Evolutionary conservation across 2,797 vertebrate species (phyloP), one percentile per base, ranked within the genome.

Genomic region (Poecilia velifera): DNA sequence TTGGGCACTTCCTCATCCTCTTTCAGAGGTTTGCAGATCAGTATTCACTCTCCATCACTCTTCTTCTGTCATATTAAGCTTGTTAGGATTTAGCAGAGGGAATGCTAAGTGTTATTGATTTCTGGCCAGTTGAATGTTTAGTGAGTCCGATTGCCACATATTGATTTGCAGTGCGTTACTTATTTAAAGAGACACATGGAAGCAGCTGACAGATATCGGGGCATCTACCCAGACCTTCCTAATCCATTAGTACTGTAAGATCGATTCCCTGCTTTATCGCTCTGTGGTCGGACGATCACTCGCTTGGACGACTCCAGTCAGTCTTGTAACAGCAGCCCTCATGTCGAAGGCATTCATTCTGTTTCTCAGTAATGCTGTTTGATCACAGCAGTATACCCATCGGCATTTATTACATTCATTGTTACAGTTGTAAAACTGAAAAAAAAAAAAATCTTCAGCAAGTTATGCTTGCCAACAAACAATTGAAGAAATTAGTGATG

Each of bases 31-130:
- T n/a, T 74, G 20, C 66, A 10, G 70, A 75, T 73, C 82, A 59
- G 82, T 64, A 76, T 86, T 79, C 73, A 45, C 73, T 59, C 71
- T 80, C 82, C 86, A 84, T 93, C 81, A 79, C 79, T 89, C 88
- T 85, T 82, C 83, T 31, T 84, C 84, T 87, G 86, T 93, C 91
- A 86, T 85, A 85, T 93, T 90, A 91, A 85, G 83, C 86, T 79
- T 59, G 81, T 90, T 90, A 82, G 76, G 76, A 76, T 76, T 34
- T 46, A 62, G 83, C 49, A 78, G 86, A 77, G 62, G 36, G 88
- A 78, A 88, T 76, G 79, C 90, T 90, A 91, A 93, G 88, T 84
- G 84, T 82, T 93, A 95, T 95, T 90, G 92, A 94, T 95, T 83
- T 68, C 34, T 0, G 39, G 82, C 81, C 86, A 72, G 80, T 86